A percentile compares a stretch with the other conserved stretches of the same genome.
Evolutionary conservation across 2,113 vertebrate species (phyloP).

Genomic region (Phalacrocorax pelagicus): DNA sequence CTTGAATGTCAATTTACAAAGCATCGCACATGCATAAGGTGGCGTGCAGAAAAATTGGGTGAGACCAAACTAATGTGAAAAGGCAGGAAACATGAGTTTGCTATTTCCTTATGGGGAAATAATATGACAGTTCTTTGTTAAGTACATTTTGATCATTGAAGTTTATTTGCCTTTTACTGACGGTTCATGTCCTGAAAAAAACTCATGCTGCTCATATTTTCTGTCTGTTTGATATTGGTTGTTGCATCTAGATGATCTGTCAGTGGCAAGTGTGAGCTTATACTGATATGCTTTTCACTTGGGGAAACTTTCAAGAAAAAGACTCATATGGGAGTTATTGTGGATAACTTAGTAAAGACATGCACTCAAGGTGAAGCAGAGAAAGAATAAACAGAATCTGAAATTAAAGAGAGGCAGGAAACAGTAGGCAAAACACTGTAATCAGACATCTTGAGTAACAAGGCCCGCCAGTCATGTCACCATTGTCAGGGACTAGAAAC

Average conservation of each 20-base stretch:
- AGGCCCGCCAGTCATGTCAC: fast-evolving
- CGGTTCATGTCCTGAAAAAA: neutral
- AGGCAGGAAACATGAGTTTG: neutral
- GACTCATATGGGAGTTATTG: neutral
- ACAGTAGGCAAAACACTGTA: neutral
- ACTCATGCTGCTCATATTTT: neutral
- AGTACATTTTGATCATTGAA: neutral
- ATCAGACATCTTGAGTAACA: neutral
- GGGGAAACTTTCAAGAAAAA: neutral
- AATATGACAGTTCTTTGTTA: neutral
- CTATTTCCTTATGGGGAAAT: neutral
- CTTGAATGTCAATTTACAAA: neutral
- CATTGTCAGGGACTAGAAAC: neutral
- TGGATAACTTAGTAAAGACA: neutral
- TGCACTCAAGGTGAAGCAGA: neutral
- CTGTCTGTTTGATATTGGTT: neutral
- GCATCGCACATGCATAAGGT: neutral
- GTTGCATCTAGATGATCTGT: conserved; percentile 22
- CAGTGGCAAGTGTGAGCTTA: neutral
- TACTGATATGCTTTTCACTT: conserved; percentile 21
- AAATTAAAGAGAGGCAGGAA: neutral
- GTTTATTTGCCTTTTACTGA: conserved; percentile 44
- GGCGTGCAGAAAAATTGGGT: neutral
- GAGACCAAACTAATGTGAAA: neutral
- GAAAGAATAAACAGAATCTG: neutral